These are phyloP conservation scores for Hybos culiciformis DNA, from an alignment of 2,888 invertebrate species.

Conservation along the genomic window DNA sequence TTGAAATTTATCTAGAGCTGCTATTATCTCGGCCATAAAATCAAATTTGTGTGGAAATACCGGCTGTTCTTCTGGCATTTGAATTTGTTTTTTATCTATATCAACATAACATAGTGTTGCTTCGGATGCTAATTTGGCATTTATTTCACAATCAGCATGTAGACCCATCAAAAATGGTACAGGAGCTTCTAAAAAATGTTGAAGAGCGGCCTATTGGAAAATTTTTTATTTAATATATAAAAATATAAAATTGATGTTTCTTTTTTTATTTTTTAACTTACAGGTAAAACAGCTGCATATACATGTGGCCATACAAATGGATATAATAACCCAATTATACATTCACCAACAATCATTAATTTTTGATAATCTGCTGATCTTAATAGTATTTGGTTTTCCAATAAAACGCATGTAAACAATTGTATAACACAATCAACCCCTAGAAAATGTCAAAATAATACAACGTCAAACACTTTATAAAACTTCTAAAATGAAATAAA, in stretches of 20 bases:
- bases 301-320: slow-evolving; percentile 99
- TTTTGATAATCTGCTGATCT: slow-evolving; percentile 87
- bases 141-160: slow-evolving; percentile 45
- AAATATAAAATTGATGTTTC: no score
- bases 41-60: slow-evolving; percentile 81
- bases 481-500: no score
- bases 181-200: slow-evolving; percentile 96
- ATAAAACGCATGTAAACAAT: slow-evolving; percentile 82
- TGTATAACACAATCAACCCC: slow-evolving; percentile 87
- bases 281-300: slow-evolving; percentile 95
- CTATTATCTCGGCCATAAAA: slow-evolving; percentile 71
- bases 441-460: no score
- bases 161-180: slow-evolving; percentile 98
- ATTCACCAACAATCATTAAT: slow-evolving; percentile 93
- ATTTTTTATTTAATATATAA: no score
- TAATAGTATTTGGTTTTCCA: slow-evolving; percentile 93
- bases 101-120: slow-evolving; percentile 91
- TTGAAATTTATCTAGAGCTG: slow-evolving; percentile 57
- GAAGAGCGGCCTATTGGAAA: slow-evolving; percentile 79
- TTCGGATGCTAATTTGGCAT: slow-evolving; percentile 56
- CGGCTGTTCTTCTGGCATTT: slow-evolving; percentile 90
- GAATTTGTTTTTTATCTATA: slow-evolving; percentile 83
- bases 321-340: slow-evolving; percentile 74
- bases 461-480: no score
- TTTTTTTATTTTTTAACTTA: no score